Evolutionary conservation across 2,797 vertebrate species (phyloP), one percentile per base, ranked within the genome.

Genomic region (Numenius phaeopus): DNA sequence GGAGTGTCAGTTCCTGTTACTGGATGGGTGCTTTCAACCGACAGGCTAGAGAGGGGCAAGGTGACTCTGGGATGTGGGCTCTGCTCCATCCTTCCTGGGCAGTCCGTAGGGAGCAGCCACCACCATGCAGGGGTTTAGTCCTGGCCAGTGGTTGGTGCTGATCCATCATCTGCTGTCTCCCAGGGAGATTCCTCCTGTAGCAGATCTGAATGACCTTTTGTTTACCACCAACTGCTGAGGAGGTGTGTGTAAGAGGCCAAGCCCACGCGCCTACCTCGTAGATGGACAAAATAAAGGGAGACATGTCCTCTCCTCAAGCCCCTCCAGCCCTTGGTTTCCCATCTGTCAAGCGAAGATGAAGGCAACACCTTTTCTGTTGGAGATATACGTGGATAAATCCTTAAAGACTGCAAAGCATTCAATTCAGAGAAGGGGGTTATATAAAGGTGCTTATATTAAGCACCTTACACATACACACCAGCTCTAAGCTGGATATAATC

Each of bases 391-490:
- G 73, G 66, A 59, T 89, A 93, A 97, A 90, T 87, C 80, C 55
- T 91, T 84, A 72, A 86, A 90, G 69, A 52, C 58, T 79, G 72
- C 65, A 76, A 88, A 90, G 69, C 65, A 39, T 85, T 29, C 49
- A 67, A 32, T 75, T 90, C 75, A 44, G 47, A 72, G 76, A 62
- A 70, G 42, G 49, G 70, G 49, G 89, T 96, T 96, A 94, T 79
- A 83, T 94, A 97, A 96, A 97, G 96, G 94, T 96, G 91, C 94
- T 97, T 97, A 97, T 46, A 78, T 83, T 95, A 96, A 96, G 94
- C 89, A 96, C 82, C 65, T 97, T 94, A 87, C 91, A 67, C 89
- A 94, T 79, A 83, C 84, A 70, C 83, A 62, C 27, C 47, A 59
- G 69, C 87, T 83, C 61, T 91, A 94, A 92, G 70, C 72, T 89